Conservation (phyloP, 2,113 vertebrate species). For the Gavialis gangeticus region DNA sequence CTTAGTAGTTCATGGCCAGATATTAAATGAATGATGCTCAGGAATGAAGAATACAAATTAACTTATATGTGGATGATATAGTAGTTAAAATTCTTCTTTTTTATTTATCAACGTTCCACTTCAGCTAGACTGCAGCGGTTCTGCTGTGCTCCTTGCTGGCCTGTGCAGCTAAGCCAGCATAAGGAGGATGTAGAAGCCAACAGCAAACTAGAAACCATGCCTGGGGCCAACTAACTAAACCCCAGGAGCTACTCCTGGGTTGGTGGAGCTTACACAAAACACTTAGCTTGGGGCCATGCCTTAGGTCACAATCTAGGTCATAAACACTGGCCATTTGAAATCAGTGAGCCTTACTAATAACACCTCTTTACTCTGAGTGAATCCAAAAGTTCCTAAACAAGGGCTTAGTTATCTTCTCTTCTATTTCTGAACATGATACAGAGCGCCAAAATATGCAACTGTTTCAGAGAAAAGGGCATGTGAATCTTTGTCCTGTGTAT, state of each 20-base stretch:
- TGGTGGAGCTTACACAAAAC: neutral
- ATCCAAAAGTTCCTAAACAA: accelerated
- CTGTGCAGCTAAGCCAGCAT: neutral
- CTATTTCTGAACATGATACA: neutral
- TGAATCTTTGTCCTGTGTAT: neutral
- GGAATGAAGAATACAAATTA: neutral
- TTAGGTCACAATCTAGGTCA: neutral
- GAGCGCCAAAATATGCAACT: neutral
- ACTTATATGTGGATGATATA: neutral
- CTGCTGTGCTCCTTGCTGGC: neutral
- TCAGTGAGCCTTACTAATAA: neutral
- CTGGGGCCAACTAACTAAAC: neutral
- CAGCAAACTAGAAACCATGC: neutral
- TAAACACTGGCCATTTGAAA: neutral
- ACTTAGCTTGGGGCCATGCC: neutral
- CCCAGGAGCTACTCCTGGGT: accelerated
- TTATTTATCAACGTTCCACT: neutral
- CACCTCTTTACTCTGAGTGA: neutral
- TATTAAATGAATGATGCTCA: slow-evolving; percentile 21
- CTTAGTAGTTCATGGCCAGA: neutral
- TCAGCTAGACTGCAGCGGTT: neutral
- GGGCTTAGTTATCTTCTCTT: neutral
- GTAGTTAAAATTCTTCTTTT: neutral
- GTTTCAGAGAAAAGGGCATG: neutral
- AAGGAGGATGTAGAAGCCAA: accelerated